Evolutionary conservation across 2,888 invertebrate species (phyloP).

Genomic region (Euzophera pinguis): DNA sequence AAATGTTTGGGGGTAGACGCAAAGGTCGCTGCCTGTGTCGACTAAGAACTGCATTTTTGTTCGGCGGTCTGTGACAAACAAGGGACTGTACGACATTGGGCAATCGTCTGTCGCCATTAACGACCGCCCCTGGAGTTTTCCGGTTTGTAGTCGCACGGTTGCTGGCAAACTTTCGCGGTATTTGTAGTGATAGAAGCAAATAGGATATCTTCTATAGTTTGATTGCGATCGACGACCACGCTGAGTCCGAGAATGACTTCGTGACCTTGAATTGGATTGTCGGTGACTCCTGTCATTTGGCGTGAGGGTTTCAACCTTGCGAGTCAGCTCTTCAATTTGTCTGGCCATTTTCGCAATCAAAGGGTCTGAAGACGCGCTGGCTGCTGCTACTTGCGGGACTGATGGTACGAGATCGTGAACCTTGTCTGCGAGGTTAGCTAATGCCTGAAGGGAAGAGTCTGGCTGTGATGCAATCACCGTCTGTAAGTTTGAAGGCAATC

Average conservation of each 20-base stretch:
- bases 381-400: conserved; percentile 12
- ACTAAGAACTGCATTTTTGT: conserved; percentile 25
- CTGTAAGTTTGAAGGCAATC: conserved; percentile 19
- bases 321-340: not conserved
- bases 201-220: conserved; percentile 13
- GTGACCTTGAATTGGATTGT: not conserved
- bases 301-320: not conserved
- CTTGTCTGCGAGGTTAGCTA: conserved; percentile 21
- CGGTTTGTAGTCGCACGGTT: conserved; percentile 17
- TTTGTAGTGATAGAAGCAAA: too few relatives aligned
- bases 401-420: conserved; percentile 18
- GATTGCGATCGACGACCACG: not conserved
- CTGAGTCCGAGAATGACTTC: not conserved
- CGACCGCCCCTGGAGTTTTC: conserved; percentile 23
- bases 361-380: not conserved
- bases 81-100: too few relatives aligned
- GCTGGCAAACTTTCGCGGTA: too few relatives aligned
- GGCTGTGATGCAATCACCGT: conserved; percentile 19
- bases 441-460: conserved; percentile 6
- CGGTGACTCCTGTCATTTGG: not conserved
- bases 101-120: conserved; percentile 17
- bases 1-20: conserved; percentile 22
- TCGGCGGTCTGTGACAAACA: conserved; percentile 24
- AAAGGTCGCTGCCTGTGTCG: conserved; percentile 17
- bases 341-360: not conserved